Base-by-base conservation (phyloP, 2,888 invertebrate species). In the Odiellus spinosus region DNA sequence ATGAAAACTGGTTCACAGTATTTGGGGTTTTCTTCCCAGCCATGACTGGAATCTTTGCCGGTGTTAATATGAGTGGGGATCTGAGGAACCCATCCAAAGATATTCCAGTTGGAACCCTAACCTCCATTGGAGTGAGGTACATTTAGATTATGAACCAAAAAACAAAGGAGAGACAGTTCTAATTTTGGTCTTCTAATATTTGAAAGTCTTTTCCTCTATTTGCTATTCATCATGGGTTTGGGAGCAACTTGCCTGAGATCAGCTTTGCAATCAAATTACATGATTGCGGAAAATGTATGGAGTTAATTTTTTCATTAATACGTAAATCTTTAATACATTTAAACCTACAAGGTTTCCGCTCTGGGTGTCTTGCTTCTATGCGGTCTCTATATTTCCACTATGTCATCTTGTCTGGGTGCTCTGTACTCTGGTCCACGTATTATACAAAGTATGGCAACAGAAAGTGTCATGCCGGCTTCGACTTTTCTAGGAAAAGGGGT, bases 51-150 rank as follows among this genome's bases (percentile, higher is more conserved):
- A 85, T 96, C 53, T 71, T 96, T 55, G 88, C 95, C 5, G 96
- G 96, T 32, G 93, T 96, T 58, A 96, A 96, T 64, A 96, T 96
- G 95, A 90, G 91, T 63, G 93, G 93, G 12, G 95, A 96, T 67
- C 73, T 96, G 47, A 76, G 80, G 57, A 82, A 90, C 57, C 95
- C 95, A 2, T 83, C 86, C 4, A 76, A 77, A 38, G 87, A 90
- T 65, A 95, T 95, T 62, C 93, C 95, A 1, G 82, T 84, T 66
- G 95, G 95, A 12, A 90, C 93, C 2, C 67, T 96, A 45, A 83
- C 90, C 35, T 91, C 95, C 40, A 78, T 95, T 54, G 80, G 82
- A 49, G 83, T 87, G 45, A 86, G 86, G 87, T 86, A 69, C 67
- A 59, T 26, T 8, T 4, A 4, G 26, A 8, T 26, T 26, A n/a